These are phyloP conservation scores for Muscicapa comitata DNA, from an alignment of 2,797 vertebrate species.

Conservation along the genomic window DNA sequence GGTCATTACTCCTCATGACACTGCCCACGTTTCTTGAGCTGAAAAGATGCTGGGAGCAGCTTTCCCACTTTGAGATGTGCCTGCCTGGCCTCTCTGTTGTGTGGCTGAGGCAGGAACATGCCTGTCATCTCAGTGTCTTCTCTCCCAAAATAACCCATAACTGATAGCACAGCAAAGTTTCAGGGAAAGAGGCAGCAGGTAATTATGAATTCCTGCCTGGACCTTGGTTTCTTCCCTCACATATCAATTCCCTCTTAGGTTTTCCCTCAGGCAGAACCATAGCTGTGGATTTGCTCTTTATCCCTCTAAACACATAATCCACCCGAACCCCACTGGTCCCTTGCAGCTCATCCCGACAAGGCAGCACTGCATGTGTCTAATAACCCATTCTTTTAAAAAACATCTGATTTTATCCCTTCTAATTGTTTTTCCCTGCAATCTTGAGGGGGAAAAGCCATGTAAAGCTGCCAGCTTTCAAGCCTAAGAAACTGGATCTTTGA, in stretches of 20 bases:
- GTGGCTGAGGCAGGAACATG: not conserved
- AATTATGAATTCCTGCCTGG: not conserved
- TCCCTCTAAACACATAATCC: conserved; percentile 25
- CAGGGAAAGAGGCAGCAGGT: not conserved
- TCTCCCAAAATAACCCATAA: not conserved
- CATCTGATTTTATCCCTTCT: not conserved
- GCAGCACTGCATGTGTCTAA: accelerated
- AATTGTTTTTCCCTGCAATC: not conserved
- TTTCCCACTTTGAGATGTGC: not conserved
- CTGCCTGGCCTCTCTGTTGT: not conserved
- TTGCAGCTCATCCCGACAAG: not conserved
- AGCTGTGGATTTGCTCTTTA: conserved; percentile 36
- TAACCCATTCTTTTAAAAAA: not conserved
- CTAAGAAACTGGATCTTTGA: not conserved
- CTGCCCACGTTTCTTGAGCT: not conserved
- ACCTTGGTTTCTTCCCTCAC: not conserved
- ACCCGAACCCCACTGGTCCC: not conserved
- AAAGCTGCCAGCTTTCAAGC: not conserved
- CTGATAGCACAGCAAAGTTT: not conserved
- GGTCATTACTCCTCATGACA: not conserved
- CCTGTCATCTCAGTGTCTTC: not conserved
- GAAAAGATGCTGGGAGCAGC: not conserved
- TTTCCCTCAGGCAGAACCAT: not conserved
- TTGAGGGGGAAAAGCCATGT: accelerated
- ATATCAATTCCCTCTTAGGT: not conserved